These are phyloP conservation scores for Xanthorhoe designata DNA, from an alignment of 2,888 invertebrate genomes.

Conservation along the genomic window DNA sequence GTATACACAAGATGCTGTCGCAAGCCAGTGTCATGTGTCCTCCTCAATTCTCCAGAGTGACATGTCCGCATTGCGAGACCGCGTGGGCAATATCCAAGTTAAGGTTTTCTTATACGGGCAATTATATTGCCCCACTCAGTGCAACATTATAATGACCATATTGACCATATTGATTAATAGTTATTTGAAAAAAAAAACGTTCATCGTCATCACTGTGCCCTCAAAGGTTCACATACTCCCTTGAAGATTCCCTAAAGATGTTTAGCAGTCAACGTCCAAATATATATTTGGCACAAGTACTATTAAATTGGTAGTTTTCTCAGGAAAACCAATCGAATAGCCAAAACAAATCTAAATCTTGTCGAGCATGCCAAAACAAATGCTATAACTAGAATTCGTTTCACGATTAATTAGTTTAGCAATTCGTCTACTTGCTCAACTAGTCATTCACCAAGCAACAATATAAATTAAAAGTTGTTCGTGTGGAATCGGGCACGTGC, in stretches of 20 bases:
- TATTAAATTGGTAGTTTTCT: too few relatives aligned
- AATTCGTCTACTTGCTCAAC: neutral
- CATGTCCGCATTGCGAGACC: conserved; percentile 64
- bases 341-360: too few relatives aligned
- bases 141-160: neutral
- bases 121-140: conserved; percentile 26
- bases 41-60: conserved; percentile 76
- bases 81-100: conserved; percentile 65
- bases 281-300: too few relatives aligned
- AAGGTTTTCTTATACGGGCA: conserved; percentile 24
- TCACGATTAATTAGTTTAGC: too few relatives aligned
- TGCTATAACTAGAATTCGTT: too few relatives aligned
- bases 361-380: too few relatives aligned
- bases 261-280: too few relatives aligned
- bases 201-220: neutral
- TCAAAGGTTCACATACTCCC: neutral
- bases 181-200: neutral
- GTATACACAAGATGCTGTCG: conserved; percentile 48
- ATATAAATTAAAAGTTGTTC: conserved; percentile 25
- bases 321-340: too few relatives aligned
- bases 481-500: conserved; percentile 22
- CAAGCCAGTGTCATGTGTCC: conserved; percentile 75
- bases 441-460: neutral
- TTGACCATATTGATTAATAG: neutral
- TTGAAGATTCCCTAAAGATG: neutral